These are phyloP conservation scores for Chrysopilus asiliformis DNA, from an alignment of 2,888 invertebrate genomes.

Conservation along the genomic window DNA sequence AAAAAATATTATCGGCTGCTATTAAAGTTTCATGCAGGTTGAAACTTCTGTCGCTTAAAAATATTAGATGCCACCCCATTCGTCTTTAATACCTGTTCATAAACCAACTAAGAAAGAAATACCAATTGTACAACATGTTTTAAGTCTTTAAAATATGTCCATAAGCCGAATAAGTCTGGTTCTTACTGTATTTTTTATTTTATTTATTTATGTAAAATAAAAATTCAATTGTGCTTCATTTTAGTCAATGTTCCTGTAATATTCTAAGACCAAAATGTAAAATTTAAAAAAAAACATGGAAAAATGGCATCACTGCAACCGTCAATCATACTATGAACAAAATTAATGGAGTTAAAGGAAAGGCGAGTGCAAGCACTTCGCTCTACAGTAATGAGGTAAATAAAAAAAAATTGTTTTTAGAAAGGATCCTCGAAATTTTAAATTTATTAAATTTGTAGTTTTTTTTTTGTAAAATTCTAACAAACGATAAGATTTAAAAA, in stretches of 20 bases:
- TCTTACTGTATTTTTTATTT: background rate
- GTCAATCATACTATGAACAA: slow-evolving; percentile 12
- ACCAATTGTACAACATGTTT: too few species aligned
- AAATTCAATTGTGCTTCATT: background rate
- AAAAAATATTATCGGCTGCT: too few species aligned
- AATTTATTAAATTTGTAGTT: background rate
- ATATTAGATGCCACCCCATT: too few species aligned
- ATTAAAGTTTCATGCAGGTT: too few species aligned
- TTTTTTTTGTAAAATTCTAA: too few species aligned
- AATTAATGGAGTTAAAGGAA: slow-evolving; percentile 10
- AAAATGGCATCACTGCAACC: background rate
- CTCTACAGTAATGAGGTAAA: slow-evolving; percentile 13
- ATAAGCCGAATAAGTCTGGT: too few species aligned
- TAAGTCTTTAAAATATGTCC: too few species aligned
- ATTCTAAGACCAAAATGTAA: background rate
- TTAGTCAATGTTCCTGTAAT: background rate
- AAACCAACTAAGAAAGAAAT: too few species aligned
- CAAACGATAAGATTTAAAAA: too few species aligned
- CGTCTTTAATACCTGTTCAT: too few species aligned
- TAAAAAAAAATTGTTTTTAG: background rate
- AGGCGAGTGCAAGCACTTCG: slow-evolving; percentile 16
- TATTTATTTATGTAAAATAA: background rate
- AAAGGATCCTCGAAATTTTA: background rate
- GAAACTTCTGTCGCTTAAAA: too few species aligned
- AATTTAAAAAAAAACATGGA: background rate